Evolutionary conservation across 2,888 invertebrate genomes (phyloP).

Genomic region (Ophonus ardosiacus): DNA sequence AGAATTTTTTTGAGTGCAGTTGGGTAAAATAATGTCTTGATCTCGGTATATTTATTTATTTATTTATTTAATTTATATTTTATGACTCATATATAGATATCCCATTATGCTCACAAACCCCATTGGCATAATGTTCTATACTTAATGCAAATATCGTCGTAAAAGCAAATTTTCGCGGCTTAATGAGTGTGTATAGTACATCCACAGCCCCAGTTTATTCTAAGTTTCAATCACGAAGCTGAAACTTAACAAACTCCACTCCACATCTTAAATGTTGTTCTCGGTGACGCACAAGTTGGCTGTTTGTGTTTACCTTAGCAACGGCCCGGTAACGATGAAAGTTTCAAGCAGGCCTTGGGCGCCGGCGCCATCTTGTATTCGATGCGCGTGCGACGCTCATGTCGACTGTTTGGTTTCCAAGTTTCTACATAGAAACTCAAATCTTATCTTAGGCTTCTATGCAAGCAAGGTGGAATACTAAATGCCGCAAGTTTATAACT

Average conservation of each 20-base stretch:
- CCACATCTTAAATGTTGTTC: conserved; percentile 26
- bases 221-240: conserved; percentile 12
- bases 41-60: too few species aligned
- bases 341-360: conserved; percentile 27
- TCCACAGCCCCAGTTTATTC: conserved; percentile 1
- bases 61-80: too few species aligned
- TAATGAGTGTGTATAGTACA: neutral
- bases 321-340: conserved; percentile 27
- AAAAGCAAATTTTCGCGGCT: too few species aligned
- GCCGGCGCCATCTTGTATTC: conserved; percentile 24
- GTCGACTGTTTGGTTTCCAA: conserved; percentile 16
- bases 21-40: too few species aligned
- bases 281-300: conserved; percentile 12
- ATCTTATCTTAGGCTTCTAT: conserved; percentile 6
- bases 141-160: too few species aligned
- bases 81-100: too few species aligned
- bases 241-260: conserved; percentile 2
- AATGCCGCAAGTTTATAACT: neutral
- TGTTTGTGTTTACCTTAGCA: conserved; percentile 43
- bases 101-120: too few species aligned
- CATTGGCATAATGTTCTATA: too few species aligned
- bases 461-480: conserved; percentile 7
- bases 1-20: too few species aligned
- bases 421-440: neutral
- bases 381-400: conserved; percentile 6